Evolutionary conservation across 2,888 invertebrate genomes (phyloP).

Genomic region (Folsomia candida): DNA sequence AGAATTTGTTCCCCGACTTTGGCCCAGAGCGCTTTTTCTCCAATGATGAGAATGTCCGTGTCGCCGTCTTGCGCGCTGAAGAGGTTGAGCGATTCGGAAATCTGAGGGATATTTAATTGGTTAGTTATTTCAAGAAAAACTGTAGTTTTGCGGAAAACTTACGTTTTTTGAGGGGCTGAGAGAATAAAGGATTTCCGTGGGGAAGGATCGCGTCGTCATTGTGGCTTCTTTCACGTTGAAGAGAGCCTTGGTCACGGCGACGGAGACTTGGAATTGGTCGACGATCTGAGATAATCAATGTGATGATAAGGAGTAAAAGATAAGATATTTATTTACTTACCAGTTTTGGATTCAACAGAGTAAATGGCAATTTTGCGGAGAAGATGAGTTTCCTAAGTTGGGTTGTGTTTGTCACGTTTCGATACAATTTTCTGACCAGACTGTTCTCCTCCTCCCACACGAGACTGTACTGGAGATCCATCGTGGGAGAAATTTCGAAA

Average conservation of each 20-base stretch:
- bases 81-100: slow-evolving; percentile 65
- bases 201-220: slow-evolving; percentile 46
- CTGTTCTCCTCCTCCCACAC: slow-evolving; percentile 29
- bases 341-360: slow-evolving; percentile 44
- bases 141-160: background rate
- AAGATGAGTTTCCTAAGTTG: slow-evolving; percentile 42
- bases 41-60: slow-evolving; percentile 57
- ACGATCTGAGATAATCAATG: slow-evolving; percentile 34
- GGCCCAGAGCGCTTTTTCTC: slow-evolving; percentile 53
- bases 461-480: background rate
- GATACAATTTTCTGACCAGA: slow-evolving; percentile 37
- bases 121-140: background rate
- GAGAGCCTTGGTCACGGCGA: slow-evolving; percentile 45
- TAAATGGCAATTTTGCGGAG: slow-evolving; percentile 41
- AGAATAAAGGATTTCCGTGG: slow-evolving; percentile 47
- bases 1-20: slow-evolving; percentile 55
- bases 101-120: slow-evolving; percentile 52
- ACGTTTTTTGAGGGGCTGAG: slow-evolving; percentile 48
- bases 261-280: slow-evolving; percentile 44
- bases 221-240: slow-evolving; percentile 42
- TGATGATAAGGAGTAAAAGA: background rate
- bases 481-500: background rate
- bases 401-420: slow-evolving; percentile 39
- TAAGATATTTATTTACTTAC: slow-evolving; percentile 30
- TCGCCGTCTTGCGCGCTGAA: slow-evolving; percentile 63